A percentile compares a stretch with the other conserved stretches of the same genome.
Conservation (phyloP, 2,888 invertebrate species). For the Ptilodon capucinus region DNA sequence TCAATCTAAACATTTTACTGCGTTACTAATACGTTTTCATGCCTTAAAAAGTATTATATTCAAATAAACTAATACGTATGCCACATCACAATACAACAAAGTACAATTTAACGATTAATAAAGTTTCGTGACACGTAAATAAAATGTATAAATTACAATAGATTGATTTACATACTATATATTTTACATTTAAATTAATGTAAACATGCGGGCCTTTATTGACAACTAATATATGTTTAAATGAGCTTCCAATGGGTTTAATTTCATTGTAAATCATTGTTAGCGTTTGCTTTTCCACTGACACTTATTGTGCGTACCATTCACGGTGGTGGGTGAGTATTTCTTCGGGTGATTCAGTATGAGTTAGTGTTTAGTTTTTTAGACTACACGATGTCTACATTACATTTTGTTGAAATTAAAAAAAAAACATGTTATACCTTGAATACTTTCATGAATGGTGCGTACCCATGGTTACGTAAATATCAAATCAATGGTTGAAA, state of each 20-base stretch:
- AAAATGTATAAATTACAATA: conserved; percentile 16
- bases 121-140: neutral
- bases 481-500: too few species aligned
- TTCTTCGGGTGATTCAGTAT: conserved; percentile 35
- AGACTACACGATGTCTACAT: conserved; percentile 20
- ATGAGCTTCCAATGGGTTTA: conserved; percentile 59
- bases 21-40: too few species aligned
- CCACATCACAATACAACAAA: neutral
- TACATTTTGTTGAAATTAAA: too few species aligned
- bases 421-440: too few species aligned
- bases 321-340: conserved; percentile 46
- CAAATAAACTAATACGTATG: neutral
- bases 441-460: too few species aligned
- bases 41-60: neutral
- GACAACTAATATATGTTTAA: conserved; percentile 64
- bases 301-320: conserved; percentile 68
- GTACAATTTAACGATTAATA: neutral
- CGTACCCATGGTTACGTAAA: too few species aligned
- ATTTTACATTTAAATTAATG: conserved; percentile 33
- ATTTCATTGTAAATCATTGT: conserved; percentile 63
- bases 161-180: conserved; percentile 32
- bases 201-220: conserved; percentile 54
- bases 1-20: too few species aligned
- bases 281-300: conserved; percentile 57
- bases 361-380: conserved; percentile 23